phyloP scores from a whole-genome alignment of 2,797 vertebrate species.

The Catostomus latipinnis region DNA sequence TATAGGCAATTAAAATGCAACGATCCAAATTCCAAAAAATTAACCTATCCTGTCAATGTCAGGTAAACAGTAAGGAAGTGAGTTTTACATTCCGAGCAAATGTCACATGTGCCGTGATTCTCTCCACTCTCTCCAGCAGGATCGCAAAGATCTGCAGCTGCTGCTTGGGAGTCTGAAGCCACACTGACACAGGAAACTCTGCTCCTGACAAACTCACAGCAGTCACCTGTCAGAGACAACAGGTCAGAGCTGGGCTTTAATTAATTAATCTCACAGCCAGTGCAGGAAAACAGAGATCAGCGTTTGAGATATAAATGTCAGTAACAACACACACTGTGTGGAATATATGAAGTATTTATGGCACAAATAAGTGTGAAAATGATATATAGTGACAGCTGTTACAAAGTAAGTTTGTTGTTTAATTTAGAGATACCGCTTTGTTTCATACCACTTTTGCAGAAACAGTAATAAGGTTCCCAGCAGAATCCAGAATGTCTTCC shows the following conservation, averaged over 20 bases:
- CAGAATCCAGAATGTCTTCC: slow-evolving; percentile 76
- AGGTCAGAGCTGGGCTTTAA: not conserved
- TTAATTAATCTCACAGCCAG: not conserved
- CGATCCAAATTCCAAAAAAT: not conserved
- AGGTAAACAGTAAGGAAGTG: not conserved
- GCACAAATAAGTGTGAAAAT: no score
- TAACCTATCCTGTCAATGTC: not conserved
- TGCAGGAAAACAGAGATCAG: not conserved
- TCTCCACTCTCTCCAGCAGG: slow-evolving; percentile 86
- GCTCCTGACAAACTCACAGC: slow-evolving; percentile 71
- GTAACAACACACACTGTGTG: not conserved
- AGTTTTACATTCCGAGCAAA: slow-evolving; percentile 83
- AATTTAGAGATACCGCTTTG: not conserved
- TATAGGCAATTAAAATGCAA: not conserved
- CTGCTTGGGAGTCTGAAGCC: slow-evolving; percentile 72
- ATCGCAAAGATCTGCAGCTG: slow-evolving; percentile 72
- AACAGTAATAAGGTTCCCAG: slow-evolving; percentile 73
- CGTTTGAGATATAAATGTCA: not conserved
- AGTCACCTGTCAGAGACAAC: slow-evolving; percentile 78
- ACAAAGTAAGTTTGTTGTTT: slow-evolving; percentile 3
- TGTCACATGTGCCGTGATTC: slow-evolving; percentile 80
- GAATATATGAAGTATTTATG: not conserved
- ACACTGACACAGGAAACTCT: slow-evolving; percentile 85
- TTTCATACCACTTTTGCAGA: slow-evolving; percentile 89
- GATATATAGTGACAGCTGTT: not conserved